Percentiles rank a stretch among this genome's conserved stretches.
Evolutionary conservation across 2,888 invertebrate species (phyloP).

Genomic region (Drosophila paramelanica): DNA sequence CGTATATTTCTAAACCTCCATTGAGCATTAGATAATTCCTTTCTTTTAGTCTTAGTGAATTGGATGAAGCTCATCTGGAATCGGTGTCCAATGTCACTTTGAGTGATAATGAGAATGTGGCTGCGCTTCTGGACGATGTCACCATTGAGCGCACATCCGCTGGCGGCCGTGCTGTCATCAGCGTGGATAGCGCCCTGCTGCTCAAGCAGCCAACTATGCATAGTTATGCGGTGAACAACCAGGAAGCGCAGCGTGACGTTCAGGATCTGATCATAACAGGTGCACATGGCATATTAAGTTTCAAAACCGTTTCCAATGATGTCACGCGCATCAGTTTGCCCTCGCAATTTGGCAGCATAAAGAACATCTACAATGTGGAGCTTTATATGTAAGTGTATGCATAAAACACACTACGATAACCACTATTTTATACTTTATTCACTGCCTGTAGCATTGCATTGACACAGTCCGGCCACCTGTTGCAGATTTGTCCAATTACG

Average conservation of each 20-base stretch:
- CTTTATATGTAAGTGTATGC: slow-evolving; percentile 75
- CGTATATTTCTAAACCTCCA: slow-evolving; percentile 7
- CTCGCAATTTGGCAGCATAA: slow-evolving; percentile 72
- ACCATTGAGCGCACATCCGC: slow-evolving; percentile 64
- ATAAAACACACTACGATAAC: neutral
- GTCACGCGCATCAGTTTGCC: slow-evolving; percentile 67
- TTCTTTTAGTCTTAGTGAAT: slow-evolving; percentile 72
- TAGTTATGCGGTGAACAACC: slow-evolving; percentile 57
- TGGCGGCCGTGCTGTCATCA: slow-evolving; percentile 57
- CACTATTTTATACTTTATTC: neutral
- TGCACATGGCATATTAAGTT: slow-evolving; percentile 57
- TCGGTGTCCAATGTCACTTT: slow-evolving; percentile 70
- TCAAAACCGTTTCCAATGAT: slow-evolving; percentile 60
- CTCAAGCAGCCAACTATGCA: slow-evolving; percentile 32
- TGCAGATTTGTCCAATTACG: slow-evolving; percentile 83
- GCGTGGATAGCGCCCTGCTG: slow-evolving; percentile 55
- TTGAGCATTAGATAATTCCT: neutral
- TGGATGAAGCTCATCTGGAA: slow-evolving; percentile 79
- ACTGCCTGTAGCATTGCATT: slow-evolving; percentile 72
- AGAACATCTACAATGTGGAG: slow-evolving; percentile 80
- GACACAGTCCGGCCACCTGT: slow-evolving; percentile 79
- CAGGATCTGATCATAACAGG: slow-evolving; percentile 59
- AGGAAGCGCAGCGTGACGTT: slow-evolving; percentile 17
- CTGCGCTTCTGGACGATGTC: slow-evolving; percentile 74
- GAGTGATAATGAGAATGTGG: slow-evolving; percentile 74